Evolutionary conservation across 2,113 vertebrate species (phyloP), one percentile per base, ranked within the genome.

Genomic region (Hucho hucho): DNA sequence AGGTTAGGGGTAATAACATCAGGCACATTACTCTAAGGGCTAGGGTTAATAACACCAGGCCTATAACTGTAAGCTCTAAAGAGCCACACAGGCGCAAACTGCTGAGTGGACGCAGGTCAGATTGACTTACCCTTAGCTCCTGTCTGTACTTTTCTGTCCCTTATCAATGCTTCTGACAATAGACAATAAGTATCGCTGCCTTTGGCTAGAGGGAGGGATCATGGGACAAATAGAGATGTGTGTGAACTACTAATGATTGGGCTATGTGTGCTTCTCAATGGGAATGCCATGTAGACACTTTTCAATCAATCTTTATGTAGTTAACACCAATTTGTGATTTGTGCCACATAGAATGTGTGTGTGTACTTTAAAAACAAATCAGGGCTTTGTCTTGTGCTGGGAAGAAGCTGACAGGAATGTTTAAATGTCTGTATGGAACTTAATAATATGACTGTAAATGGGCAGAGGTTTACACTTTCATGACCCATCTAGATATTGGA

Each of bases 361-460:
- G 20, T 13, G 14, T 49, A 49, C 32, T 37, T 37, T 9, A 37
- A 37, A 37, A 37, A 37, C 1, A 37, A 37, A 37, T 32, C 1
- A 37, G 32, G 32, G 1, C 32, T 37, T 37, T 37, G 32, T 37
- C 32, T 37, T 37, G 47, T 49, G 14, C 14, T 59, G 24, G 32
- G 61, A 46, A 7, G 16, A 22, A 64, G 46, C 75, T 49, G 75
- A 43, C 37, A 43, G 81, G 77, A 83, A 87, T 84, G 82, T 82
- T 77, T 81, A 7, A 61, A 61, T 61, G 58, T 61, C 58, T 61
- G 58, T 2, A 61, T 61, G n/a, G 18, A 61, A n/a, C n/a, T 24
- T 22, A 61, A 22, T 61, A 61, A 61, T 43, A 43, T 43, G 7
- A 43, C 9, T 43, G 37, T 43, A 43, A 20, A 61, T 13, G 37